Conservation (phyloP, 2,113 vertebrate genomes). For the Lepidothrix coronata region DNA sequence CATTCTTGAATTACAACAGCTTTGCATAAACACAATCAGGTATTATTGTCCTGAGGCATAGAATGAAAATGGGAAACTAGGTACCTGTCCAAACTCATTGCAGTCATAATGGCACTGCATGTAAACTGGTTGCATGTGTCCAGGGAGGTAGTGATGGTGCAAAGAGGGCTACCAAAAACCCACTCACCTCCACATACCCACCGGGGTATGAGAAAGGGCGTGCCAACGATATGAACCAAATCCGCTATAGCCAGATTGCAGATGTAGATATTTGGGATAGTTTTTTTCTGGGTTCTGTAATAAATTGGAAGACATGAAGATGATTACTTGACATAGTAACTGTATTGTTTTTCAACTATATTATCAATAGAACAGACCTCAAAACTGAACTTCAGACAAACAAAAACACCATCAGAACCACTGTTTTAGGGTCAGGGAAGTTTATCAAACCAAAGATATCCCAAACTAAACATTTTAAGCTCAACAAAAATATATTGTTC, state of each 20-base stretch:
- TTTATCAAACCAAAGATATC: no score
- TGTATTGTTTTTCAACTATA: no score
- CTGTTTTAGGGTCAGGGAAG: no score
- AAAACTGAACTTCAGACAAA: no score
- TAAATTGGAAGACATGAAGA: no score
- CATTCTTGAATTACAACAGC: background rate
- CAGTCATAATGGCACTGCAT: conserved; percentile 64
- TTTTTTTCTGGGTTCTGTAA: no score
- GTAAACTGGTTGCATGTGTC: conserved; percentile 72
- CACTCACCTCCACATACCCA: conserved; percentile 63
- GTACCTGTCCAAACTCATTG: conserved; percentile 72
- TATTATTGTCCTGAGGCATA: background rate
- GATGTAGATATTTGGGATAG: background rate
- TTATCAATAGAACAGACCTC: no score
- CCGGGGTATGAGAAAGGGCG: conserved; percentile 73
- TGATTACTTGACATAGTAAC: no score
- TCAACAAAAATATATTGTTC: no score
- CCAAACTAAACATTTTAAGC: no score
- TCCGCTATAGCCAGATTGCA: conserved; percentile 70
- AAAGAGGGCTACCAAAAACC: conserved; percentile 66
- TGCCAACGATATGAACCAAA: conserved; percentile 63
- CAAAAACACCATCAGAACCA: no score
- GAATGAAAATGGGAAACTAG: background rate
- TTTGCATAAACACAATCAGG: background rate
- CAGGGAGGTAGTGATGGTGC: conserved; percentile 67